These are phyloP conservation scores for Anhinga anhinga DNA, from an alignment of 2,113 vertebrate species.

Conservation along the genomic window DNA sequence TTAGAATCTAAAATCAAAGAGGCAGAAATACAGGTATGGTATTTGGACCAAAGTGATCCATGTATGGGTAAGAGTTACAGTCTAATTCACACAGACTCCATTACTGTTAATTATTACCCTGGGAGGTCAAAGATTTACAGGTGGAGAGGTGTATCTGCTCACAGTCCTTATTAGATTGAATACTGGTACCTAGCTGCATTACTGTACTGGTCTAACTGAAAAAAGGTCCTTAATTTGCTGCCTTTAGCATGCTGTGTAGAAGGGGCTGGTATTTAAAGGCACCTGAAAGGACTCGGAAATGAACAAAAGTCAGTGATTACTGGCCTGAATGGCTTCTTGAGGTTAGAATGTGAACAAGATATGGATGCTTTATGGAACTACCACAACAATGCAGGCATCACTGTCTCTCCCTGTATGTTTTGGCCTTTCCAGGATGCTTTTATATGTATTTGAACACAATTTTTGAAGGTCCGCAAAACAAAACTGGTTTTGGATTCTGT, in stretches of 20 bases:
- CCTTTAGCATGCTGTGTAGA: not conserved
- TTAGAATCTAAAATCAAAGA: slow-evolving; percentile 88
- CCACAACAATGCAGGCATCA: not conserved
- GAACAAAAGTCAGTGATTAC: not conserved
- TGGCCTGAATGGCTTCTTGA: not conserved
- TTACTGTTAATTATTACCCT: not conserved
- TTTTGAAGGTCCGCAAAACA: not conserved
- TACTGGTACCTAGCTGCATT: not conserved
- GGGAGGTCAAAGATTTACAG: not conserved
- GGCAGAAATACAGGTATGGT: slow-evolving; percentile 78
- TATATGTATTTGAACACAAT: not conserved
- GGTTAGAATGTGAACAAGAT: not conserved
- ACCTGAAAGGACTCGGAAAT: not conserved
- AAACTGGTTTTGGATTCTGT: not conserved
- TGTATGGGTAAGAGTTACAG: not conserved
- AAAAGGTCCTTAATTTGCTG: not conserved
- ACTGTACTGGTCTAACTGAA: not conserved
- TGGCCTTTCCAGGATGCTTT: not conserved
- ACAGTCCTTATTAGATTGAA: not conserved
- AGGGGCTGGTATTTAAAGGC: not conserved
- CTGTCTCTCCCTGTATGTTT: not conserved
- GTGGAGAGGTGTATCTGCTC: not conserved
- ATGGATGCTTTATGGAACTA: not conserved
- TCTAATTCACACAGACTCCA: not conserved
- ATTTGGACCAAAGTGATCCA: not conserved